phyloP scores from a whole-genome alignment of 1,140 invertebrate species.

The Leptonema lineaticorne region DNA sequence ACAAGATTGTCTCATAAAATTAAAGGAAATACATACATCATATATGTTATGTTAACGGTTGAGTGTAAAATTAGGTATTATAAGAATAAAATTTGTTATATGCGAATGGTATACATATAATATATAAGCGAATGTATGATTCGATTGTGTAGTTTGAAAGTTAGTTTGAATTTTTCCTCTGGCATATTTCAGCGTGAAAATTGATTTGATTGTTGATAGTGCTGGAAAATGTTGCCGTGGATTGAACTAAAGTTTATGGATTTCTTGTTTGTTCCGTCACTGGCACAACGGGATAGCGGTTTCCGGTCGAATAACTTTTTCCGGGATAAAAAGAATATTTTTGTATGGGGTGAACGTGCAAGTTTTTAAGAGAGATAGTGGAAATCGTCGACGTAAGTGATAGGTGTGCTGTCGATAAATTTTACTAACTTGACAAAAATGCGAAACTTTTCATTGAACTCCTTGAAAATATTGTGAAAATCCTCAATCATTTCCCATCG shows the following conservation, averaged over 20 bases:
- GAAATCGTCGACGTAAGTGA: no score
- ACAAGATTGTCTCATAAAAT: constrained; percentile 16
- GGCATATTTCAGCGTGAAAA: constrained; percentile 41
- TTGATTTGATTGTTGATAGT: constrained; percentile 45
- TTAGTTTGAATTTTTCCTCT: constrained; percentile 50
- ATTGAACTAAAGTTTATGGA: constrained; percentile 57
- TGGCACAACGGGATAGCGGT: neutral
- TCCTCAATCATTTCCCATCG: no score
- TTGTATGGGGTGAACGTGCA: no score
- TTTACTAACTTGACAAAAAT: no score
- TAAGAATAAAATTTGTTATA: no score
- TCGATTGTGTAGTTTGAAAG: constrained; percentile 45
- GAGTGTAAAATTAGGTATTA: no score
- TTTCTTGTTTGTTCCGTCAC: constrained; percentile 52
- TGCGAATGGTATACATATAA: neutral
- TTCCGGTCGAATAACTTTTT: neutral
- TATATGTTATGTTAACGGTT: constrained; percentile 46
- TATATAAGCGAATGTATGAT: constrained; percentile 24
- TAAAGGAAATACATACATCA: constrained; percentile 17
- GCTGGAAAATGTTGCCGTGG: constrained; percentile 55
- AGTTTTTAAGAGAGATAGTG: no score
- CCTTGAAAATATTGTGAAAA: no score
- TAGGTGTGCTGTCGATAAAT: neutral
- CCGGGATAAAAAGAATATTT: no score
- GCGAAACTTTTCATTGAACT: no score